These are phyloP conservation scores for Micrasema minimum DNA, from an alignment of 1,140 invertebrate genomes.

Conservation along the genomic window DNA sequence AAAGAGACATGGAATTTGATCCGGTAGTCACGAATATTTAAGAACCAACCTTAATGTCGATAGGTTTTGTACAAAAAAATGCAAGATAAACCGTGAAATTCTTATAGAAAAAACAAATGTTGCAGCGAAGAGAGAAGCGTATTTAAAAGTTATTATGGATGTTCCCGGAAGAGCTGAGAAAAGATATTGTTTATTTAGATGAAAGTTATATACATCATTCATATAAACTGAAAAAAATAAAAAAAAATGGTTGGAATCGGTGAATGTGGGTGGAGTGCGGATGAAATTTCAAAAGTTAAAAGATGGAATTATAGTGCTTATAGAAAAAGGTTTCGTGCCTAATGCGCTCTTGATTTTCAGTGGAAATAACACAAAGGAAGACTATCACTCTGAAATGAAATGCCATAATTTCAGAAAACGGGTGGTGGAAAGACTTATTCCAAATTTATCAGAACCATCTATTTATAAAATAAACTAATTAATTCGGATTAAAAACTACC, in stretches of 20 bases:
- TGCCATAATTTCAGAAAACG: constrained; percentile 38
- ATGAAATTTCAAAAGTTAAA: constrained; percentile 30
- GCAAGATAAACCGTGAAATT: constrained; percentile 35
- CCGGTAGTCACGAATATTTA: constrained; percentile 7
- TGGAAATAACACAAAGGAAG: constrained; percentile 43
- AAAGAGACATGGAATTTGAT: background rate
- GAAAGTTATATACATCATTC: constrained; percentile 48
- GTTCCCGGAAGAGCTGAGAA: constrained; percentile 42
- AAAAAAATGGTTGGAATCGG: constrained; percentile 47
- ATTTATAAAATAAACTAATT: too few species aligned
- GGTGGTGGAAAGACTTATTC: constrained; percentile 18
- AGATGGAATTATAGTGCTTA: constrained; percentile 43
- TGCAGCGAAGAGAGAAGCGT: constrained; percentile 43
- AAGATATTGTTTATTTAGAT: constrained; percentile 49
- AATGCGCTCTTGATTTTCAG: constrained; percentile 47
- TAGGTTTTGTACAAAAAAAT: constrained; percentile 51
- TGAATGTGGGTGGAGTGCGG: constrained; percentile 34
- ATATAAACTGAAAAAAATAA: constrained; percentile 45
- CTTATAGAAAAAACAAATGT: constrained; percentile 47
- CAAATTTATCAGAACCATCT: constrained; percentile 36
- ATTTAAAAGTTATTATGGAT: constrained; percentile 48
- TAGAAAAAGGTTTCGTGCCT: constrained; percentile 44
- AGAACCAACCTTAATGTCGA: constrained; percentile 42
- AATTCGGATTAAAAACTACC: too few species aligned
- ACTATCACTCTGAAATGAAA: constrained; percentile 50